These are phyloP conservation scores for Drosophila aldrichi DNA, from an alignment of 2,888 invertebrate genomes.

Conservation along the genomic window DNA sequence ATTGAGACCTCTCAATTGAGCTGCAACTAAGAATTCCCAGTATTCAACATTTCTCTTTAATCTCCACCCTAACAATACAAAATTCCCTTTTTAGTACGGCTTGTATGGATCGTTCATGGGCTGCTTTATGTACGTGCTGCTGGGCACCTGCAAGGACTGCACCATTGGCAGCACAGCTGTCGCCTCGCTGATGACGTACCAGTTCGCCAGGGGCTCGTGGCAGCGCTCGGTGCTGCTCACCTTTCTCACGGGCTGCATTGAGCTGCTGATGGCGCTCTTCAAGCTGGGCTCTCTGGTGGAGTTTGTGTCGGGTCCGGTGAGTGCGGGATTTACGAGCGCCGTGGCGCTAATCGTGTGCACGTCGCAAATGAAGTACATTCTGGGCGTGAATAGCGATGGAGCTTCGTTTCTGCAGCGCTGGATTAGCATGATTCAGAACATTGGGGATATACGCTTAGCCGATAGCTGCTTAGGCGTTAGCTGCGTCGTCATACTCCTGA, in stretches of 20 bases:
- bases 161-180: conserved; percentile 97
- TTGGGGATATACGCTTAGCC: conserved; percentile 88
- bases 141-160: conserved; percentile 96
- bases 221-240: conserved; percentile 91
- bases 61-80: too few species aligned
- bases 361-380: conserved; percentile 93
- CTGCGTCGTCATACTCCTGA: conserved; percentile 90
- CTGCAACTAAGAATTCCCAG: too few species aligned
- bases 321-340: conserved; percentile 95
- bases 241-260: conserved; percentile 91
- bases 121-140: conserved; percentile 94
- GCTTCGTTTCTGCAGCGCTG: conserved; percentile 92
- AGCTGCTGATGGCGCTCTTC: conserved; percentile 92
- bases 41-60: background rate
- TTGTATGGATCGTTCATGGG: conserved; percentile 97
- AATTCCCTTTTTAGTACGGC: conserved; percentile 89
- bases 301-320: conserved; percentile 95
- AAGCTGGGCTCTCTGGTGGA: conserved; percentile 94
- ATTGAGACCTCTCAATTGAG: too few species aligned
- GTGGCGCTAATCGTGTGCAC: conserved; percentile 95
- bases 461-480: conserved; percentile 91
- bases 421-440: conserved; percentile 89
- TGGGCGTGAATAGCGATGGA: conserved; percentile 90
- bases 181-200: conserved; percentile 93
- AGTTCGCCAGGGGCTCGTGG: conserved; percentile 89